Conservation (phyloP, 2,113 vertebrate species). For the Synodontis membranacea region DNA sequence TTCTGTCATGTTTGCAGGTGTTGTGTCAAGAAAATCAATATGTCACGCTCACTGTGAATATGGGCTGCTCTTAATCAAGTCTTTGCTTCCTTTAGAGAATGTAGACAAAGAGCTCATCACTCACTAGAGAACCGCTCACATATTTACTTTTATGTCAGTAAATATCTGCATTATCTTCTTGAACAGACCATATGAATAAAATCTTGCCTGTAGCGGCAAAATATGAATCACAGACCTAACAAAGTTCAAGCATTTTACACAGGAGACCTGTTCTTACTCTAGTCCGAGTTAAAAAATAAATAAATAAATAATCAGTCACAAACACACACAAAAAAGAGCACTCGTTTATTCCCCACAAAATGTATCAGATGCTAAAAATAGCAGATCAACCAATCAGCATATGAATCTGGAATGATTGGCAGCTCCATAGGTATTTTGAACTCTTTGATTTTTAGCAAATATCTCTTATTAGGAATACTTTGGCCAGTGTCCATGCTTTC, state of each 20-base stretch:
- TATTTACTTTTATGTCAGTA: background rate
- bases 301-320: background rate
- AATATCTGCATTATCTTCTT: background rate
- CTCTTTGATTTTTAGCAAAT: background rate
- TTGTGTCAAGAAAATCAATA: conserved; percentile 29
- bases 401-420: background rate
- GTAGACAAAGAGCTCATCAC: background rate
- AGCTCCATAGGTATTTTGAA: background rate
- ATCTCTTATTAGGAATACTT: background rate
- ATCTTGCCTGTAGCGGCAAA: background rate
- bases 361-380: background rate
- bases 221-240: background rate
- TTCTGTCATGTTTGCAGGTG: conserved; percentile 5
- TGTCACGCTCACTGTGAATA: conserved; percentile 14
- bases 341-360: background rate
- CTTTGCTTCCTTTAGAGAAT: background rate
- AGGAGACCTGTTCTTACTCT: background rate
- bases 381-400: background rate
- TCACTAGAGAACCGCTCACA: background rate
- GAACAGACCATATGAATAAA: background rate
- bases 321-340: background rate
- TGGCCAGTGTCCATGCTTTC: background rate
- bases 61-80: conserved; percentile 3
- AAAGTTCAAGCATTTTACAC: background rate
- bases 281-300: too few relatives aligned